These are phyloP conservation scores for Phalanger gymnotis DNA, from an alignment of 2,797 vertebrate genomes.

Conservation along the genomic window DNA sequence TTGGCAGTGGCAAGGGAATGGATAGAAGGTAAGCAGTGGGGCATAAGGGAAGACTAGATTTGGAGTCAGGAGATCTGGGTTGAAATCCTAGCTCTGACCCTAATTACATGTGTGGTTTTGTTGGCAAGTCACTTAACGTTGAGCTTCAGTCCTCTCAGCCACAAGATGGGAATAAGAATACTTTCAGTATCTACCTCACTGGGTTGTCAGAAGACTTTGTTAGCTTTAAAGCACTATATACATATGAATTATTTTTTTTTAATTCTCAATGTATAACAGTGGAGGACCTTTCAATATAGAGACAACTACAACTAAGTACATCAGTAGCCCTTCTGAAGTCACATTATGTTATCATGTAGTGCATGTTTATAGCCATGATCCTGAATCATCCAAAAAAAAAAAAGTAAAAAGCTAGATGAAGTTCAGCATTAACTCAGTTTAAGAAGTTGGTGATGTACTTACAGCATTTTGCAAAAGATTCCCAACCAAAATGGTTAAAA, in stretches of 20 bases:
- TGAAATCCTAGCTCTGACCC: background rate
- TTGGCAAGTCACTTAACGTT: background rate
- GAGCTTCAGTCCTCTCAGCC: background rate
- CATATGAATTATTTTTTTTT: background rate
- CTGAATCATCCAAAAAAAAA: background rate
- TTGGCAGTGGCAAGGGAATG: background rate
- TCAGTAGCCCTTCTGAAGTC: background rate
- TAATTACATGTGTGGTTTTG: background rate
- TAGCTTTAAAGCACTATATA: background rate
- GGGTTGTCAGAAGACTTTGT: background rate
- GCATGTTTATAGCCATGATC: background rate
- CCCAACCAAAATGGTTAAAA: constrained; percentile 37
- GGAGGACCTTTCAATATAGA: rapidly evolving
- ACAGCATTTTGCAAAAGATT: constrained; percentile 44
- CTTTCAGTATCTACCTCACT: background rate
- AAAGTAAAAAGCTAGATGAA: background rate
- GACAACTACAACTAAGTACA: background rate
- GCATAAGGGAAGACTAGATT: background rate
- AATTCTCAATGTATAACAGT: background rate
- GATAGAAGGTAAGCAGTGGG: background rate
- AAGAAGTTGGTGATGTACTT: constrained; percentile 43
- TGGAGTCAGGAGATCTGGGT: background rate
- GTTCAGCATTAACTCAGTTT: background rate
- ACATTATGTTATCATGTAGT: background rate
- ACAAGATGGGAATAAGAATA: background rate